Evolutionary conservation across 2,113 vertebrate genomes (phyloP), one percentile per base, ranked within the genome.

Genomic region (Triplophysa rosa): DNA sequence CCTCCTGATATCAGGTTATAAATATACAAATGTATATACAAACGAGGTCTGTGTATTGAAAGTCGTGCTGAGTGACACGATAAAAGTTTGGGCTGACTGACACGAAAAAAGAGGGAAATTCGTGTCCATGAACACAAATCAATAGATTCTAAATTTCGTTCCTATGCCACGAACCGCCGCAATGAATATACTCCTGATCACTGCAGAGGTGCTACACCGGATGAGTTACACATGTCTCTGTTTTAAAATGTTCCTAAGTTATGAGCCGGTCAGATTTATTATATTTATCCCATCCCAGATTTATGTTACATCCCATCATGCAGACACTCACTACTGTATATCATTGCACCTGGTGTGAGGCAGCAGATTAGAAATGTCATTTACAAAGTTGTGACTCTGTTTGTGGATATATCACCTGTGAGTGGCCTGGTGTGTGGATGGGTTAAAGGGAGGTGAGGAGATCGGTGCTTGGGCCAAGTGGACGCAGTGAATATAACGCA

Each of bases 361-460:
- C 61, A 45, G 83, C 81, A 89, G 89, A 92, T 93, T 90, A 88
- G 85, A 92, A 89, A 87, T 79, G 88, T 86, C 88, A 87, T 82
- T 89, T 91, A 86, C 86, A 76, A 62, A 87, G 45, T 62, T 87
- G 82, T 83, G 70, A 75, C 29, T 72, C 80, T 78, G 78, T 84
- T 79, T 61, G 16, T 10, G 83, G 84, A 89, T 86, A 77, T 86
- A 88, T 71, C 78, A 81, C 75, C 65, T 17, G n/a, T 29, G 83
- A 73, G 58, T 52, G 72, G 77, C 80, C 9, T 52, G 33, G 61
- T 79, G 67, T 72, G 73, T 56, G 24, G 70, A 58, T 80, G 80
- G 83, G 58, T 80, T 68, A 69, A 21, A 67, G 56, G 47, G 40
- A 37, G 70, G 58, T 37, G 19, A 65, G 79, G 61, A 54, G 49